phyloP scores from a whole-genome alignment of 2,888 invertebrate genomes.

The Galeopsomyia nigrocyanea region DNA sequence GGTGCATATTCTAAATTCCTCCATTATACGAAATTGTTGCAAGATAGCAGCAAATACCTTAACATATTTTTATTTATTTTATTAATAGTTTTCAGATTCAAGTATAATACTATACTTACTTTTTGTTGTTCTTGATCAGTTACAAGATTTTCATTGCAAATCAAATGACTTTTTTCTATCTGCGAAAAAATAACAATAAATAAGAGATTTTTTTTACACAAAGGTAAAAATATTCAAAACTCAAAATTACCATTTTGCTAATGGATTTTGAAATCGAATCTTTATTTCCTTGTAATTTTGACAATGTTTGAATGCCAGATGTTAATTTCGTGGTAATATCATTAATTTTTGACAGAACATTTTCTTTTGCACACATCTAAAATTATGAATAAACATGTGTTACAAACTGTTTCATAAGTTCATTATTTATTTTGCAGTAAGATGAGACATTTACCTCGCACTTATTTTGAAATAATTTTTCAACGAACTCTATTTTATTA shows the following conservation, averaged over 20 bases:
- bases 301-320: constrained; percentile 34
- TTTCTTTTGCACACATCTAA: constrained; percentile 39
- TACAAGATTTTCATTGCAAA: constrained; percentile 33
- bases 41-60: constrained; percentile 49
- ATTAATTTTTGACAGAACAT: constrained; percentile 29
- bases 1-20: constrained; percentile 63
- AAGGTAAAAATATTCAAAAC: background rate
- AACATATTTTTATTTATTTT: background rate
- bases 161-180: constrained; percentile 41
- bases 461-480: constrained; percentile 46
- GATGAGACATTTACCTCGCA: constrained; percentile 36
- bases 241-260: constrained; percentile 16
- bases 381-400: constrained; percentile 14
- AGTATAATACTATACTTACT: constrained; percentile 44
- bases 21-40: constrained; percentile 63
- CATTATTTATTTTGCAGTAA: background rate
- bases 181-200: constrained; percentile 23
- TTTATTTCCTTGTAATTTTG: constrained; percentile 39
- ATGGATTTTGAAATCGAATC: constrained; percentile 8
- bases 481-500: constrained; percentile 45
- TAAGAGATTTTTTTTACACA: constrained; percentile 2
- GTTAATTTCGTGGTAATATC: constrained; percentile 39
- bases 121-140: constrained; percentile 47
- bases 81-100: background rate
- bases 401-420: background rate